phyloP scores from a whole-genome alignment of 37 sponge, comb jelly and placozoan species.

The Spongia lamella region DNA sequence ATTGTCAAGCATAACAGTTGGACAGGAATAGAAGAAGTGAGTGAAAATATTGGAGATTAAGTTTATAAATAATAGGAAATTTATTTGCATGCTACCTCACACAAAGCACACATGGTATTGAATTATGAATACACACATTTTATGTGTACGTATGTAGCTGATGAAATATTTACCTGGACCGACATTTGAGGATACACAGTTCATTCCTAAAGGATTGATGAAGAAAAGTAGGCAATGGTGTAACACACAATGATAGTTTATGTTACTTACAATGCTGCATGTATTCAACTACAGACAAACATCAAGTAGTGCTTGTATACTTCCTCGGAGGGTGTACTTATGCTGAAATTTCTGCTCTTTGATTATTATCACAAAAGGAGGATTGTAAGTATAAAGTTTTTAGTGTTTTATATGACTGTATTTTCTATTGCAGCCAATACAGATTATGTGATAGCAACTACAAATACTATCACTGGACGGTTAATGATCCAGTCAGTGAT shows the following conservation, averaged over 20 bases:
- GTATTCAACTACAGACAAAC: conserved; percentile 44
- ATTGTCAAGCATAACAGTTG: conserved; percentile 60
- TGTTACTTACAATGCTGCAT: no score
- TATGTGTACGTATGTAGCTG: background rate
- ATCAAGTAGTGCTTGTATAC: conserved; percentile 77
- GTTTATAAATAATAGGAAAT: no score
- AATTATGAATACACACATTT: no score
- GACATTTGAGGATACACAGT: conserved; percentile 25
- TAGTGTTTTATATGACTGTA: background rate
- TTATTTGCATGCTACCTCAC: no score
- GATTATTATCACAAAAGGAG: conserved; percentile 83
- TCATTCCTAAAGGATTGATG: conserved; percentile 23
- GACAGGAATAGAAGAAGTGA: conserved; percentile 73
- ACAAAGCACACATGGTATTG: no score
- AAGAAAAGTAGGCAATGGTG: conserved; percentile 36
- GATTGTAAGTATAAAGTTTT: conserved; percentile 49
- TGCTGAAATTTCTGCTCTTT: conserved; percentile 93
- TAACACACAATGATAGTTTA: no score
- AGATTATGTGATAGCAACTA: conserved; percentile 34
- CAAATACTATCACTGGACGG: conserved; percentile 18
- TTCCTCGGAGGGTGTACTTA: conserved; percentile 96
- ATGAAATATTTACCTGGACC: conserved; percentile 53
- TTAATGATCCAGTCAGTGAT: no score
- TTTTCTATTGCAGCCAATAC: conserved; percentile 1
- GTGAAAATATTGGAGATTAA: no score